Evolutionary conservation across 2,797 vertebrate genomes (phyloP).

Genomic region (Helostoma temminkii): DNA sequence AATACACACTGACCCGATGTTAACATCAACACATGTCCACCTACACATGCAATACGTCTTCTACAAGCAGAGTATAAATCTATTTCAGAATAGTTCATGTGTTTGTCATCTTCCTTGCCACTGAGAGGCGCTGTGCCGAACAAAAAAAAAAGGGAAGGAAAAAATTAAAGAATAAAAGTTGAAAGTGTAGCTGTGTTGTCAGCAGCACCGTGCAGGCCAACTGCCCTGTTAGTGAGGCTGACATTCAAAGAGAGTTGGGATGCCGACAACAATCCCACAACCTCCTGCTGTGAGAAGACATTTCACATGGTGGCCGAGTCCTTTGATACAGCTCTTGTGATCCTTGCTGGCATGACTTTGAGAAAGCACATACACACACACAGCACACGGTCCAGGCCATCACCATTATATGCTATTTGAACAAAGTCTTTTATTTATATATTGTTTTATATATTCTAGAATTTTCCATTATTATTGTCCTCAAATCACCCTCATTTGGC

Average conservation of each 20-base stretch:
- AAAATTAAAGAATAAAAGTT: slow-evolving; percentile 75
- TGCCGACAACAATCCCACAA: slow-evolving; percentile 80
- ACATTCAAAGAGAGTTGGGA: slow-evolving; percentile 83
- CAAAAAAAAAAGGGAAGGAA: background rate
- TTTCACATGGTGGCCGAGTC: slow-evolving; percentile 79
- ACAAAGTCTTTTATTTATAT: slow-evolving; percentile 59
- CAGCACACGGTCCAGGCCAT: slow-evolving; percentile 65
- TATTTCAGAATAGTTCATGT: slow-evolving; percentile 12
- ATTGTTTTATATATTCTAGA: slow-evolving; percentile 72
- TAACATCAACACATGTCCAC: slow-evolving; percentile 64
- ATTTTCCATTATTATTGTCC: slow-evolving; percentile 69
- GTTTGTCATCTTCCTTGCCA: slow-evolving; percentile 60
- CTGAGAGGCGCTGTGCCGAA: slow-evolving; percentile 71
- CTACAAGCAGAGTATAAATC: slow-evolving; percentile 19
- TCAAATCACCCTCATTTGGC: slow-evolving; percentile 47
- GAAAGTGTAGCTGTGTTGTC: slow-evolving; percentile 79
- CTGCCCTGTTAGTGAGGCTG: slow-evolving; percentile 83
- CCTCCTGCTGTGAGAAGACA: slow-evolving; percentile 82
- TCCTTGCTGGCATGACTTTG: slow-evolving; percentile 78
- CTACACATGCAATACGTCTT: slow-evolving; percentile 24
- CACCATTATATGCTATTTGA: slow-evolving; percentile 76
- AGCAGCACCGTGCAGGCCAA: slow-evolving; percentile 72
- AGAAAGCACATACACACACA: slow-evolving; percentile 54
- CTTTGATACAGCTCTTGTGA: slow-evolving; percentile 85
- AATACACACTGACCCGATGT: slow-evolving; percentile 57